phyloP scores from a whole-genome alignment of 2,113 vertebrate species.

The Ranitomeya imitator region DNA sequence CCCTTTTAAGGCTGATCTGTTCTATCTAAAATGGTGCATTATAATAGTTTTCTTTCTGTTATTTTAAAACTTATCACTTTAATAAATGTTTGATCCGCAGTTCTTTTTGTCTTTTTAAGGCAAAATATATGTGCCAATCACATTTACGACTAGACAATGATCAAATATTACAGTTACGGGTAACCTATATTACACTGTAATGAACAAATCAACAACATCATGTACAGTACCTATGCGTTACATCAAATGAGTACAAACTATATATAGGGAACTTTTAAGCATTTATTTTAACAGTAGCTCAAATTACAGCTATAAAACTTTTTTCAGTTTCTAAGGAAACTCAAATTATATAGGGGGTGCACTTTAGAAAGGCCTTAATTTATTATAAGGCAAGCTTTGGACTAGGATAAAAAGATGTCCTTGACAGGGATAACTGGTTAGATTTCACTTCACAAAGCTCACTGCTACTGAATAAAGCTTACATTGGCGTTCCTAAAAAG shows the following conservation, averaged over 20 bases:
- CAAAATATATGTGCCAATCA: neutral
- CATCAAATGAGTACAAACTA: constrained; percentile 19
- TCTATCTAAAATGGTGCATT: neutral
- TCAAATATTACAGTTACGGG: neutral
- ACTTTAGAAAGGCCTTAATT: constrained; percentile 17
- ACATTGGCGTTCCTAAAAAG: constrained; percentile 14
- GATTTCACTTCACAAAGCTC: constrained; percentile 16
- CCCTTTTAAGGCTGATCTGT: neutral
- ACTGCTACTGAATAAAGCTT: neutral
- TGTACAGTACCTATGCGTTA: neutral
- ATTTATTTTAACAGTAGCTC: constrained; percentile 3
- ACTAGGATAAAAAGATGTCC: constrained; percentile 21
- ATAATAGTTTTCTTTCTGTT: neutral
- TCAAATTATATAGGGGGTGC: neutral
- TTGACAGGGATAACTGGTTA: constrained; percentile 22
- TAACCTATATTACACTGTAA: neutral
- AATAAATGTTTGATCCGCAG: neutral
- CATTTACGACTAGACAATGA: neutral
- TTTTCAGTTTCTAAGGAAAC: neutral
- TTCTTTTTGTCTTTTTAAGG: neutral
- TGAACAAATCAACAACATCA: neutral
- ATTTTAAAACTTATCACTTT: neutral
- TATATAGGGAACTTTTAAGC: constrained; percentile 35
- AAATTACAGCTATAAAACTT: neutral
- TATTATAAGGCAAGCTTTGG: neutral